Evolutionary conservation across 2,113 vertebrate genomes (phyloP), one percentile per base, ranked within the genome.

Genomic region (Cettia cetti): DNA sequence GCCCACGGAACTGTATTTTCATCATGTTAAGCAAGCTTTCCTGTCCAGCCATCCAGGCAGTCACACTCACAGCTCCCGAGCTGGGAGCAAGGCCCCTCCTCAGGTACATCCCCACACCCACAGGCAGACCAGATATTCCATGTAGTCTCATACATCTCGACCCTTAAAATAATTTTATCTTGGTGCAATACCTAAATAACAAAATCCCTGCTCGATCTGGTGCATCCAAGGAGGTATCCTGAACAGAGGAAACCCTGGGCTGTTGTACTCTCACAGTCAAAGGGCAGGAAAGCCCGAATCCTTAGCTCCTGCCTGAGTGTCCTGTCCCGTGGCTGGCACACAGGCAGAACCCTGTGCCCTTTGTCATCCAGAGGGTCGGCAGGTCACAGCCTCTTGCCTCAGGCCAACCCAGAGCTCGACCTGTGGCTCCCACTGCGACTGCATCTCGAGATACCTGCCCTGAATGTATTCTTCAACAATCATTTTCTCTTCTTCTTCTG

Each of bases 281-380:
- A 56, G 64, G 14, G 18, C 0, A 0, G 31, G 9, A 42, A 56
- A 42, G 22, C 10, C 30, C 0, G 0, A 47, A 49, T 54, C 8
- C 47, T 54, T 12, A 15, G 12, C 17, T 54, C 31, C 56, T 49
- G 21, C 33, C 18, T 5, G 7, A 26, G n/a, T 31, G 53, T 33
- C 22, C 56, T 20, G 10, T 37, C 12, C 27, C 56, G 40, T 23
- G 35, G 30, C 31, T 49, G 15, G 12, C 8, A 10, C 30, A 60
- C 39, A 39, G 37, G 33, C 42, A 64, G 35, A 18, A 35, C 15
- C 37, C 45, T 7, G 33, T 13, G 37, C 37, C 33, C 37, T 39
- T 37, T 52, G 39, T 37, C 24, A 8, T 31, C 26, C 70, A n/a
- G 40, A 31, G 8, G 14, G 4, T 31, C 0, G 0, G 26, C 30